Evolutionary conservation across 2,113 vertebrate species (phyloP).

Genomic region (Phaethornis superciliosus): DNA sequence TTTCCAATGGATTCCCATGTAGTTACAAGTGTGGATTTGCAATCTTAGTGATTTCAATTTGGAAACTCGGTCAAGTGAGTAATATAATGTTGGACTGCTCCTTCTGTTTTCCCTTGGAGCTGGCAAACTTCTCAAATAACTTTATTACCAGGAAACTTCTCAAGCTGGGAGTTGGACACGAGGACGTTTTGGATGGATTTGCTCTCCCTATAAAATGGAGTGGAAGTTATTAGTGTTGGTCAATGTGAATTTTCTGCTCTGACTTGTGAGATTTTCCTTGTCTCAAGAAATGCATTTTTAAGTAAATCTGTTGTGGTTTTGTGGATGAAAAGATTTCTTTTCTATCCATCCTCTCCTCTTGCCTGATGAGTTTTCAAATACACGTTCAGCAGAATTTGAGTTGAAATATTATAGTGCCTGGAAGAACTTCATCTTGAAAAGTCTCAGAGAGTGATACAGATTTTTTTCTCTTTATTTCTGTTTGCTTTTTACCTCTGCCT

Average conservation of each 20-base stretch:
- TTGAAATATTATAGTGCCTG: no score
- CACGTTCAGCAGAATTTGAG: rapidly evolving
- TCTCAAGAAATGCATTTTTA: background rate
- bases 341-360: background rate
- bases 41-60: slow-evolving; percentile 70
- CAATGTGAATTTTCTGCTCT: background rate
- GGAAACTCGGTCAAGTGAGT: slow-evolving; percentile 59
- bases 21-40: slow-evolving; percentile 36
- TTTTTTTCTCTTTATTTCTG: no score
- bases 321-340: no score
- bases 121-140: slow-evolving; percentile 24
- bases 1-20: slow-evolving; percentile 63
- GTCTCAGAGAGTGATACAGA: rapidly evolving
- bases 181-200: background rate
- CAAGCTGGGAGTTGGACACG: background rate
- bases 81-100: slow-evolving; percentile 43
- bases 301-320: background rate
- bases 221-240: background rate
- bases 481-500: no score
- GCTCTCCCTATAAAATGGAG: background rate
- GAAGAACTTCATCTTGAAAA: background rate
- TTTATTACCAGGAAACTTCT: background rate
- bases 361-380: background rate
- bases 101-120: slow-evolving; percentile 54
- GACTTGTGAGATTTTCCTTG: background rate